Evolutionary conservation across 1,140 invertebrate species (phyloP), one percentile per base, ranked within the genome.

Genomic region (Lycorma delicatula): DNA sequence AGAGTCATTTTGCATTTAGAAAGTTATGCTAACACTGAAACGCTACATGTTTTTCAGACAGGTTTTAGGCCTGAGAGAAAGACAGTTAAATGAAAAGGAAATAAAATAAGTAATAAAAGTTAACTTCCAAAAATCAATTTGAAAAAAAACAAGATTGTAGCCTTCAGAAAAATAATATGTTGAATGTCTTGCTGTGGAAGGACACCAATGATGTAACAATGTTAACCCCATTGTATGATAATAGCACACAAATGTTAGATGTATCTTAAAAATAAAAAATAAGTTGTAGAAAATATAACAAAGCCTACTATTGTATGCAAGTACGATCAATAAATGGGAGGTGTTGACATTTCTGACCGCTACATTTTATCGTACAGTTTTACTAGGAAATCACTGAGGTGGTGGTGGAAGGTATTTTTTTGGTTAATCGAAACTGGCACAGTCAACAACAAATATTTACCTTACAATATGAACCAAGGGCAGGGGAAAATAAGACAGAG

Each of bases 121-220:
- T n/a, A n/a, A n/a, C n/a, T n/a, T n/a, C n/a, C n/a, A n/a, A 46
- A 46, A 16, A 7, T 46, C 6, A 46, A 46, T 9, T 16, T 46
- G 41, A 46, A 46, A 46, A 46, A 46, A 16, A 16, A 16, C 7
- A 16, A 46, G 5, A 46, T 46, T 9, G 18, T 9, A 20, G 18
- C 41, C 41, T 46, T 46, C 18, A 7, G 41, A 46, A 46, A 46
- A 46, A n/a, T n/a, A n/a, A n/a, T n/a, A n/a, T n/a, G n/a, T n/a
- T n/a, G n/a, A 16, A 46, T 9, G 41, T 9, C 7, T 9, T 9
- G 18, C 18, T 46, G 41, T 46, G 41, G 41, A 46, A 46, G 41
- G 41, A 46, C 41, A 46, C 7, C 7, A 46, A 46, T 9, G 41
- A 46, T 16, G 41, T 46, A 16, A 16, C 41, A 46, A 16, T 46